Evolutionary conservation across 2,797 vertebrate species (phyloP), one percentile per base, ranked within the genome.

Genomic region (Emys orbicularis): DNA sequence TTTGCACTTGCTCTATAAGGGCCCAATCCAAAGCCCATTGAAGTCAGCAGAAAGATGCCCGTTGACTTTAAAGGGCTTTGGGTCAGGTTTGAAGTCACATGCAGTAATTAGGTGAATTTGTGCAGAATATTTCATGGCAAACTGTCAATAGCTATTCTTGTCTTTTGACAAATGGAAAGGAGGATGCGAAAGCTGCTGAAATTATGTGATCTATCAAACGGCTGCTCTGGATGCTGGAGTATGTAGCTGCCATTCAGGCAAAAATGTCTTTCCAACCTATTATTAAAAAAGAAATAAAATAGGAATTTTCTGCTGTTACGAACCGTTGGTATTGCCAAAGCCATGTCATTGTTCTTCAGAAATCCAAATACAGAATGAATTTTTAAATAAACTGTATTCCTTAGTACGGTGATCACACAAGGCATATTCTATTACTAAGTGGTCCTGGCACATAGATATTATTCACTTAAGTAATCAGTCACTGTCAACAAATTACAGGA

Each of bases 381-480:
- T 90, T 86, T 76, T 77, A 65, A 92, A 85, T 68, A 83, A 96
- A n/a, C 25, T 4, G 34, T 83, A 57, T 93, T 97, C 92, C 84
- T 94, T 89, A 95, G 21, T 68, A 23, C 93, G 2, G 18, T 15
- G 80, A 94, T 95, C 80, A 23, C 76, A 56, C 11, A 82, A 85
- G 95, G 93, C 86, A 74, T 83, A 72, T 93, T 91, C 89, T 74
- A 34, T 96, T 79, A 81, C 94, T 83, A 90, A 97, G 72, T 83
- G 92, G 93, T 92, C 92, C 92, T n/a, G 88, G 88, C 88, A 95
- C 97, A 91, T 18, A 91, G 97, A 96, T 95, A 97, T 95, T 94
- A 97, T 89, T 98, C 96, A 96, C 96, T 97, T 97, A 96, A 97
- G 92, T 95, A 93, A 98, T 97, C 96, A 97, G 96, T 98, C 97